A percentile compares a stretch with the other conserved stretches of the same genome.
These are phyloP conservation scores for Rhodophaea formosa DNA, from an alignment of 2,888 invertebrate species.

Conservation along the genomic window DNA sequence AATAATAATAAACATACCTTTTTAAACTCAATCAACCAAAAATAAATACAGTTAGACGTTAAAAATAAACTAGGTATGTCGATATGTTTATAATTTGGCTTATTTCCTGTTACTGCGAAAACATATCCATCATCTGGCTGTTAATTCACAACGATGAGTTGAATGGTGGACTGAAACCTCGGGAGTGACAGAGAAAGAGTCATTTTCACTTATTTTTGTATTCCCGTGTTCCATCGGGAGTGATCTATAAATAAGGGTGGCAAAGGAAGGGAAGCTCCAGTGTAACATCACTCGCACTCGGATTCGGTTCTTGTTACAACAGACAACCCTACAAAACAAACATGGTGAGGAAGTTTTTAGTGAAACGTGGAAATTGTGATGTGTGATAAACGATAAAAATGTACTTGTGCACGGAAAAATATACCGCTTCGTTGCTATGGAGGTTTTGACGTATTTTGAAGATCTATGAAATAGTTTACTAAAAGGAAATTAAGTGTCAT, in stretches of 20 bases:
- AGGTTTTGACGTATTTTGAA: too few relatives aligned
- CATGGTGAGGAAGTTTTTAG: slow-evolving; percentile 63
- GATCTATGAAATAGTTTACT: too few relatives aligned
- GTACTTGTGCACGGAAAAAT: too few relatives aligned
- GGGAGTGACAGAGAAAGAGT: slow-evolving; percentile 57
- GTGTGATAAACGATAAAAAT: background rate
- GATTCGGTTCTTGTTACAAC: slow-evolving; percentile 78
- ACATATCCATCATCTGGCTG: slow-evolving; percentile 23
- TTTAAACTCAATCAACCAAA: slow-evolving; percentile 8
- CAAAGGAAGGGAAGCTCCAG: slow-evolving; percentile 64
- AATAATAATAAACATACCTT: background rate
- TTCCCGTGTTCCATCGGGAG: slow-evolving; percentile 59
- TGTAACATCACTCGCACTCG: slow-evolving; percentile 80
- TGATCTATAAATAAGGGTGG: slow-evolving; percentile 77
- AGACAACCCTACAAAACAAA: slow-evolving; percentile 58
- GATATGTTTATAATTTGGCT: slow-evolving; percentile 19
- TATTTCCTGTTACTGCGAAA: slow-evolving; percentile 24
- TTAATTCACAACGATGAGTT: slow-evolving; percentile 36
- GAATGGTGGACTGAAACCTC: slow-evolving; percentile 32
- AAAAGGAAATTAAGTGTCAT: too few relatives aligned
- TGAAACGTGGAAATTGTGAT: slow-evolving; percentile 22
- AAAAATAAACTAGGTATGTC: slow-evolving; percentile 18
- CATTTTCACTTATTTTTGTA: slow-evolving; percentile 78
- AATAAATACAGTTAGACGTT: slow-evolving; percentile 7
- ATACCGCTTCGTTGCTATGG: too few relatives aligned